phyloP scores from a whole-genome alignment of 2,113 vertebrate species.

The Coptodon rendalli region DNA sequence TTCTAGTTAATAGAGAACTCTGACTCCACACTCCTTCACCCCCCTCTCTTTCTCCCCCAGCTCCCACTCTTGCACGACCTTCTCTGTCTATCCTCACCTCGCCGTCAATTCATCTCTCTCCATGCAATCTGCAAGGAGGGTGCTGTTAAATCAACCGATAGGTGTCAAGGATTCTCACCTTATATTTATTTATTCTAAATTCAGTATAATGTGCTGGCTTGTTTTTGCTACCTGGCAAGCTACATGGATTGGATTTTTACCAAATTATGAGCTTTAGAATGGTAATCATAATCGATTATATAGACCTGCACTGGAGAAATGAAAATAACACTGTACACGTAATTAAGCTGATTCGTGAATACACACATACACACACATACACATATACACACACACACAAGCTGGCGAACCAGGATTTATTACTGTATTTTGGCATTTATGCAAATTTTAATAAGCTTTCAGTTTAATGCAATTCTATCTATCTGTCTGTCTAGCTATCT shows the following conservation, averaged over 20 bases:
- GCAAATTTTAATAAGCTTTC: background rate
- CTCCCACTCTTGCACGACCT: constrained; percentile 54
- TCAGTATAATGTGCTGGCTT: background rate
- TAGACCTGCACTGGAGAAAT: background rate
- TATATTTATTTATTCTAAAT: constrained; percentile 43
- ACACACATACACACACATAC: background rate
- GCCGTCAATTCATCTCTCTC: constrained; percentile 70
- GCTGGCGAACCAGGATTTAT: background rate
- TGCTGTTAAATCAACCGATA: constrained; percentile 55
- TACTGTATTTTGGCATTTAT: background rate
- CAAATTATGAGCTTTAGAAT: constrained; percentile 3
- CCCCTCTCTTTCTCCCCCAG: background rate
- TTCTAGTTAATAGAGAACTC: constrained; percentile 37
- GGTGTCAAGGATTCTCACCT: constrained; percentile 54
- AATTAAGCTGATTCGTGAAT: constrained; percentile 13
- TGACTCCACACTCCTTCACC: background rate
- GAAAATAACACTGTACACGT: background rate
- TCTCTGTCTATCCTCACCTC: constrained; percentile 59
- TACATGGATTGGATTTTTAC: background rate
- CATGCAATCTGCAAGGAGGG: constrained; percentile 33
- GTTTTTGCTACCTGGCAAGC: background rate
- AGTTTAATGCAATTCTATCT: background rate
- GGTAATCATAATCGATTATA: constrained; percentile 35
- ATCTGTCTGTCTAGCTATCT: background rate
- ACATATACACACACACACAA: background rate